Conservation (phyloP, 2,113 vertebrate species). For the Saimiri boliviensis region DNA sequence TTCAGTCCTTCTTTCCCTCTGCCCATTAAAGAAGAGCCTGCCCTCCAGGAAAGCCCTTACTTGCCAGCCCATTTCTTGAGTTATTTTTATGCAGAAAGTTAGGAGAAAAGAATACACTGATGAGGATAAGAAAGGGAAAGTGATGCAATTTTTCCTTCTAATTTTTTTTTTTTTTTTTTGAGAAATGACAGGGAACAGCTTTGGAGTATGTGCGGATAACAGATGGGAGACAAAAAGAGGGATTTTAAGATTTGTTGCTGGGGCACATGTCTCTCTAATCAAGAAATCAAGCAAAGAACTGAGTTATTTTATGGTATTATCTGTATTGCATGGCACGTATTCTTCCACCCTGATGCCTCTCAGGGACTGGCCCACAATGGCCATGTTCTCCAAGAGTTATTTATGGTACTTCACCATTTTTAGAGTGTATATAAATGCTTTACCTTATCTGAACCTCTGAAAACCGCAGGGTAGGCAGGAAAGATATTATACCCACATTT, state of each 20-base stretch:
- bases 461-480: not conserved
- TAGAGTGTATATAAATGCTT: not conserved
- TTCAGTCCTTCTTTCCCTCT: not conserved
- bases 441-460: not conserved
- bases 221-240: not conserved
- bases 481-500: not conserved
- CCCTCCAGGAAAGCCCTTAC: not conserved
- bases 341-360: not conserved
- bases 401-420: not conserved
- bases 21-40: not conserved
- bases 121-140: not conserved
- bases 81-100: not conserved
- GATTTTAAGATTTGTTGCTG: not conserved
- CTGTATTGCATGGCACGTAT: fast-evolving
- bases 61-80: not conserved
- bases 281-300: not conserved
- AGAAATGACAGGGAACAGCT: not conserved
- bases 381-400: not conserved
- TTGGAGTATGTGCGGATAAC: not conserved
- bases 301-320: not conserved
- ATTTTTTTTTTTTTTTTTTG: not conserved
- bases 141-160: not conserved
- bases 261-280: not conserved
- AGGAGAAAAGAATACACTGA: not conserved
- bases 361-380: not conserved